A percentile compares a stretch with the other conserved stretches of the same genome.
phyloP scores from a whole-genome alignment of 2,797 vertebrate genomes.

The Staurois parvus region DNA sequence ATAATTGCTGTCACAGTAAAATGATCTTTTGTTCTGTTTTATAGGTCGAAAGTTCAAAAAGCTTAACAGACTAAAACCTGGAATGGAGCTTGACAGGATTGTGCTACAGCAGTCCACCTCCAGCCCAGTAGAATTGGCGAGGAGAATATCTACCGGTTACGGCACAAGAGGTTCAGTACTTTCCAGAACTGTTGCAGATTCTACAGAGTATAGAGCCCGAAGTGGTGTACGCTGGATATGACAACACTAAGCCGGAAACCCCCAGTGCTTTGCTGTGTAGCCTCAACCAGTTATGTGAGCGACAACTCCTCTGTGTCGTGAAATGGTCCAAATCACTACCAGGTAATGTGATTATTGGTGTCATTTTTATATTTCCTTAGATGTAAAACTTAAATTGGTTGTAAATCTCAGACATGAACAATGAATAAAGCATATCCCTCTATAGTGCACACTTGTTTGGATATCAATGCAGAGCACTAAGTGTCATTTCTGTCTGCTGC shows the following conservation, averaged over 20 bases:
- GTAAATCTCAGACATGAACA: too few relatives aligned
- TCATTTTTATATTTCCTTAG: too few relatives aligned
- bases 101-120: constrained; percentile 72
- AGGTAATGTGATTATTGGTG: constrained; percentile 78
- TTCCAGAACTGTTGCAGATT: constrained; percentile 86
- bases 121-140: constrained; percentile 74
- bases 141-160: constrained; percentile 83
- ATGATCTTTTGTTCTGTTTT: constrained; percentile 46
- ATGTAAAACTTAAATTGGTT: too few relatives aligned
- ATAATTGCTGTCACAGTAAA: not conserved
- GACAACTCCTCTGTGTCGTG: constrained; percentile 94
- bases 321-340: constrained; percentile 97
- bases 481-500: too few relatives aligned
- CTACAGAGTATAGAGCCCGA: constrained; percentile 95
- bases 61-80: constrained; percentile 87
- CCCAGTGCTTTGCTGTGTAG: constrained; percentile 90
- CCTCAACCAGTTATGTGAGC: constrained; percentile 93
- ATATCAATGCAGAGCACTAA: too few relatives aligned
- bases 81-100: constrained; percentile 78
- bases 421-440: too few relatives aligned
- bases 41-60: constrained; percentile 96
- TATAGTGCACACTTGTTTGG: too few relatives aligned
- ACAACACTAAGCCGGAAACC: constrained; percentile 84
- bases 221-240: constrained; percentile 86
- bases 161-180: constrained; percentile 84